These are phyloP conservation scores for Cataglyphis albicans DNA, from an alignment of 2,888 invertebrate genomes.

Conservation along the genomic window DNA sequence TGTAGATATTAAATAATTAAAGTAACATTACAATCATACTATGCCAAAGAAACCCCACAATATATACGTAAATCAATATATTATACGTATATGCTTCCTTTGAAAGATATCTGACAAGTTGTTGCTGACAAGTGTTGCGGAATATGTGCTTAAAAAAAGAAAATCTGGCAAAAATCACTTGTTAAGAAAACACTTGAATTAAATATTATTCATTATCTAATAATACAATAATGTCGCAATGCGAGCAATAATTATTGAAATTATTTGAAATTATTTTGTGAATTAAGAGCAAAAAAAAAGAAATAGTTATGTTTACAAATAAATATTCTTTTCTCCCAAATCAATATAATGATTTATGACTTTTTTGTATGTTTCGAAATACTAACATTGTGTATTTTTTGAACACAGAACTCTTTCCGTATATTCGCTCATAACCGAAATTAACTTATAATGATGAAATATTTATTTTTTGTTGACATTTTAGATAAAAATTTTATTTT, in stretches of 20 bases:
- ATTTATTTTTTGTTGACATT: not conserved
- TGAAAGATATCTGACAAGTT: constrained; percentile 60
- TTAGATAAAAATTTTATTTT: not conserved
- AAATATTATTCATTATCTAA: constrained; percentile 1
- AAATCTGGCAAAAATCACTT: not conserved
- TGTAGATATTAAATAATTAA: constrained; percentile 52
- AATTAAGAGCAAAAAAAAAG: not conserved
- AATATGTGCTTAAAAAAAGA: not conserved
- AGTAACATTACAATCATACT: constrained; percentile 53
- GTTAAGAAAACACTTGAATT: not conserved
- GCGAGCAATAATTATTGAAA: not conserved
- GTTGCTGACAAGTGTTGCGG: not conserved
- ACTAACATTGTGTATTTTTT: constrained; percentile 23
- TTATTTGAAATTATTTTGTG: not conserved
- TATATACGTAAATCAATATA: constrained; percentile 46
- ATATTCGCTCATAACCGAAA: not conserved
- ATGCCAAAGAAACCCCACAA: constrained; percentile 72
- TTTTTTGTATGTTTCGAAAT: not conserved
- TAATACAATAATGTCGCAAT: not conserved
- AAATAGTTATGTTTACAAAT: not conserved
- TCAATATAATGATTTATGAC: not conserved
- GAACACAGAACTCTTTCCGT: not conserved
- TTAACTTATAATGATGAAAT: not conserved
- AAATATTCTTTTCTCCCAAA: not conserved
- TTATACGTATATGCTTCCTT: constrained; percentile 59